Conservation (phyloP, 2,113 vertebrate species). For the Hymenochirus boettgeri region DNA sequence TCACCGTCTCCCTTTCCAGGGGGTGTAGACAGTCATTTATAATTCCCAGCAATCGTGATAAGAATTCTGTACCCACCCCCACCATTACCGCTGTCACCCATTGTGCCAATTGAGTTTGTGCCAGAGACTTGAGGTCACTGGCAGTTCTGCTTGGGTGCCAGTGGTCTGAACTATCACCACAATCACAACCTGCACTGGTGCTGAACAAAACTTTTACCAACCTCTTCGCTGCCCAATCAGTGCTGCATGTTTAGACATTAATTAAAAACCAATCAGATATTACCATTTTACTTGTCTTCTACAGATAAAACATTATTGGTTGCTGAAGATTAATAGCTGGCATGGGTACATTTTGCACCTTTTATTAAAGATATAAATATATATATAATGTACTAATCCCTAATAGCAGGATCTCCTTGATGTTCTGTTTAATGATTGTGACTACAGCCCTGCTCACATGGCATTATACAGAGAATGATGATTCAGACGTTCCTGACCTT, state of each 20-base stretch:
- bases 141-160: background rate
- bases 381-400: no score
- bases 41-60: background rate
- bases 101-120: background rate
- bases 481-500: slow-evolving; percentile 36
- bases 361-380: no score
- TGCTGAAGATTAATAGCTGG: no score
- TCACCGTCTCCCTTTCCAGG: background rate
- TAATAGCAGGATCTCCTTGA: background rate
- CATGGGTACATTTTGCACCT: no score
- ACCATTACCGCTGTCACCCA: background rate
- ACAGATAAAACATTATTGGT: no score
- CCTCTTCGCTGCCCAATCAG: background rate
- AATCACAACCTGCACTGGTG: background rate
- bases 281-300: no score
- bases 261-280: no score
- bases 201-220: background rate
- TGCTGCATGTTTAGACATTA: background rate
- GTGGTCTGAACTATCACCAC: background rate
- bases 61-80: background rate
- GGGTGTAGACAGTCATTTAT: background rate
- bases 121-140: slow-evolving; percentile 6
- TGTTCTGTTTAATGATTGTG: background rate
- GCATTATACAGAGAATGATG: slow-evolving; percentile 34
- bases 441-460: slow-evolving; percentile 8